phyloP scores from a whole-genome alignment of 2,888 invertebrate genomes.

The Spilosoma lubricipeda region DNA sequence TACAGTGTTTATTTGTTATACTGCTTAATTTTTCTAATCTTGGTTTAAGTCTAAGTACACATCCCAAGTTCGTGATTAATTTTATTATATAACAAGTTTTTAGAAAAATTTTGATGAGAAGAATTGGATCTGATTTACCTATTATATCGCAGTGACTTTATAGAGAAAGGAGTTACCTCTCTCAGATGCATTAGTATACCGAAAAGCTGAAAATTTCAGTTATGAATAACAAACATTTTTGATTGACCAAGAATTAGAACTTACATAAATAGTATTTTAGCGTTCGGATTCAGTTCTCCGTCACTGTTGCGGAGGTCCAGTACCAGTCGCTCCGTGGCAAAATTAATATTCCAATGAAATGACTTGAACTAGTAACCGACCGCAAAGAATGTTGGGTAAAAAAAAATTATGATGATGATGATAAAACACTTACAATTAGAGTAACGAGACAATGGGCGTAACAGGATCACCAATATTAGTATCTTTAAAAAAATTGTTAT shows the following conservation, averaged over 20 bases:
- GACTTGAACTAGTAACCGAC: too few species aligned
- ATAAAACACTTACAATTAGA: too few species aligned
- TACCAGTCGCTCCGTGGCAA: too few species aligned
- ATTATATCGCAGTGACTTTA: not conserved
- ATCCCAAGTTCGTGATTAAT: not conserved
- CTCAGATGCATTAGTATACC: not conserved
- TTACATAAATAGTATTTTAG: too few species aligned
- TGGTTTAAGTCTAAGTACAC: not conserved
- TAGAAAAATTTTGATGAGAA: not conserved
- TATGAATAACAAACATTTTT: not conserved
- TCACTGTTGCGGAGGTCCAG: too few species aligned
- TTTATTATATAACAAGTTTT: not conserved
- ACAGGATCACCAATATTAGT: too few species aligned
- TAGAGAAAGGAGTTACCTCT: not conserved
- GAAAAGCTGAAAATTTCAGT: not conserved
- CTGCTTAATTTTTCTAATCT: slow-evolving; percentile 12
- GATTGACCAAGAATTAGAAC: not conserved
- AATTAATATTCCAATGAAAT: too few species aligned
- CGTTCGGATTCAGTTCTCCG: too few species aligned
- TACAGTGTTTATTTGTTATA: not conserved
- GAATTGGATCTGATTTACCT: not conserved
- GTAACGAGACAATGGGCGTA: too few species aligned
- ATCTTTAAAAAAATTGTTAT: too few species aligned
- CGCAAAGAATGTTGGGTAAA: too few species aligned
- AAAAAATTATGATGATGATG: too few species aligned